Evolutionary conservation across 2,797 vertebrate genomes (phyloP).

Genomic region (Lacerta viridis): DNA sequence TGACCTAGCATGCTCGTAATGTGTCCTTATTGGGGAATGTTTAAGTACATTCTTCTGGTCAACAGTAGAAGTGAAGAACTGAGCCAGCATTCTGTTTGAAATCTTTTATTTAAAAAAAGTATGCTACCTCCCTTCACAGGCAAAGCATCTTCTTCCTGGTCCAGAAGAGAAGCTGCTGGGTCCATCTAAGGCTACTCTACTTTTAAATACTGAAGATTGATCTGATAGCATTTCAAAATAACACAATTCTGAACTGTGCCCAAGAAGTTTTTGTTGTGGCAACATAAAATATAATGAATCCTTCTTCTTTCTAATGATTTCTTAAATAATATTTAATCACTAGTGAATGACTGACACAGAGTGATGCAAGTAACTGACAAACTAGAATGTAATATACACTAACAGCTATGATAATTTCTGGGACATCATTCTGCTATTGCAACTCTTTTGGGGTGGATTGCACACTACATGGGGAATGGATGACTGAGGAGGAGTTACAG

Average conservation of each 20-base stretch:
- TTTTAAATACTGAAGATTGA: background rate
- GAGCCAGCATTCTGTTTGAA: rapidly evolving
- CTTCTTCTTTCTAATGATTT: conserved; percentile 50
- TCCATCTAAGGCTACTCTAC: background rate
- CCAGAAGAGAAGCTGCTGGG: background rate
- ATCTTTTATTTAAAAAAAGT: background rate
- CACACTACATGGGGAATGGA: too few species aligned
- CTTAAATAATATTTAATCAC: background rate
- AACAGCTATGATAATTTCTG: conserved; percentile 35
- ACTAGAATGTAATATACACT: background rate
- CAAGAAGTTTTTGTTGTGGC: background rate
- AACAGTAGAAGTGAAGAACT: background rate
- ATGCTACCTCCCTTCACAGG: rapidly evolving
- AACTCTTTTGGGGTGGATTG: conserved; percentile 49
- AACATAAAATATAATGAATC: conserved; percentile 66
- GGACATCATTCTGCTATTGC: conserved; percentile 49
- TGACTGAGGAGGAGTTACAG: background rate
- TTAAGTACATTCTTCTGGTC: background rate
- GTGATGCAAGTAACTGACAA: background rate
- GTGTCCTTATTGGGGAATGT: background rate
- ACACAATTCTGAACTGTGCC: background rate
- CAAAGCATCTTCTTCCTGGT: rapidly evolving
- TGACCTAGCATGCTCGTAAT: too few species aligned
- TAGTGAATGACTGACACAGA: background rate
- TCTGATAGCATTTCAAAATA: rapidly evolving